Evolutionary conservation across 2,888 invertebrate genomes (phyloP), one percentile per base, ranked within the genome.

Genomic region (Scaptomyza flava): DNA sequence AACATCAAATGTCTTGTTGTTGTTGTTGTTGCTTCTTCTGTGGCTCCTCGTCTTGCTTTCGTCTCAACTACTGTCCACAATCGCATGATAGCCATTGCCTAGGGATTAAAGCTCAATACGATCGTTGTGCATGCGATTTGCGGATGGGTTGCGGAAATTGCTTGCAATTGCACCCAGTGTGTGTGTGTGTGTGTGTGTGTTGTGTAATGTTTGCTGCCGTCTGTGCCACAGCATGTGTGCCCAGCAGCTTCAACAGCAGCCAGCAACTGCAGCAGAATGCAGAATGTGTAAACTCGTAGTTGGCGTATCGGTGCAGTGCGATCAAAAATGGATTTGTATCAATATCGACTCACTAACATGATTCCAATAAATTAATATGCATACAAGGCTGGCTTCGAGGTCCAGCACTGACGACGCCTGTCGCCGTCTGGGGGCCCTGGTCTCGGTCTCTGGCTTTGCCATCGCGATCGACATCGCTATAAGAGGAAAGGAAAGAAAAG

Each of bases 301-400:
- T 51, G 36, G 46, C 20, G 73, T 87, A 88, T 89, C 89, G 83
- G 48, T 59, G 72, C 79, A 74, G 74, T 56, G 78, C 89, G 87
- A 90, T 90, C 90, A 86, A 91, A 90, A 91, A 91, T 90, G 90
- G 91, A 91, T 91, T 91, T 91, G 91, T 91, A 91, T 91, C 91
- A 91, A 91, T 91, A 91, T 91, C 91, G 90, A 90, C 91, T 90
- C 90, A 84, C 83, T 87, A 91, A 91, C 91, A 91, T 91, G 91
- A 91, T 89, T 91, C 89, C 91, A 91, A 91, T 91, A 91, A 91
- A 91, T 91, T 91, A 90, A 91, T 91, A 91, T 90, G 87, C 89
- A 85, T 85, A 89, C 89, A 77, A 86, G 81, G 70, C 73, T 68
- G 72, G 59, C 62, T 57, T 23, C 48, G 65, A 56, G 67, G 61